These are phyloP conservation scores for Halyomorpha halys DNA, from an alignment of 1,140 invertebrate species.

Conservation along the genomic window DNA sequence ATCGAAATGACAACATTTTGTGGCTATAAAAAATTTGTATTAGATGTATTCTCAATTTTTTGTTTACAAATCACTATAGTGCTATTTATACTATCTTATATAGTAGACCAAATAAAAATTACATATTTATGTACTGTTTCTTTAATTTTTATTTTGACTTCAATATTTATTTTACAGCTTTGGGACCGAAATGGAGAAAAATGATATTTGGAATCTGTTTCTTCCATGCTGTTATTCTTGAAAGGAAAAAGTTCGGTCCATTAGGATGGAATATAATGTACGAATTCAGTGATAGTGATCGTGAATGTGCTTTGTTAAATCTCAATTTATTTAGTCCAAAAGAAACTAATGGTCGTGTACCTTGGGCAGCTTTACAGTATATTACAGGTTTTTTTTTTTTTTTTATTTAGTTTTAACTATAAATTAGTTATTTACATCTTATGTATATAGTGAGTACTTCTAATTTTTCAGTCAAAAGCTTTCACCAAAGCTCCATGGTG, in stretches of 20 bases:
- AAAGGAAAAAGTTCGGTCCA: constrained; percentile 81
- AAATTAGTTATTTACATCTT: no score
- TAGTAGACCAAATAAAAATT: no score
- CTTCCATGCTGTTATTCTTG: constrained; percentile 79
- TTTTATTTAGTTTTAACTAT: no score
- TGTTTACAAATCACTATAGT: no score
- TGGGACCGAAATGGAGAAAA: constrained; percentile 59
- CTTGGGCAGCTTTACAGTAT: constrained; percentile 80
- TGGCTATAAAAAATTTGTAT: no score
- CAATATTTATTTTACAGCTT: constrained; percentile 38
- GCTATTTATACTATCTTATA: no score
- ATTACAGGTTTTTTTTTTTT: no score
- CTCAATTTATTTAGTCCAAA: constrained; percentile 66
- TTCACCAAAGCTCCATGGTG: no score
- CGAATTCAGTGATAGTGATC: constrained; percentile 80
- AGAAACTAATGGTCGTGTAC: constrained; percentile 46
- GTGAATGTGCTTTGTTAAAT: constrained; percentile 76
- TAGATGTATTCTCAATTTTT: no score
- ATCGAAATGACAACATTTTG: no score
- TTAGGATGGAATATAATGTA: constrained; percentile 85
- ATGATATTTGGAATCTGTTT: constrained; percentile 68
- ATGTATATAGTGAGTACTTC: no score
- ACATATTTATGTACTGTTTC: not conserved
- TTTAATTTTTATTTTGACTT: not conserved
- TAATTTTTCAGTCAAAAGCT: no score